Evolutionary conservation across 1,140 invertebrate genomes (phyloP).

Genomic region (Bombus fervidus): DNA sequence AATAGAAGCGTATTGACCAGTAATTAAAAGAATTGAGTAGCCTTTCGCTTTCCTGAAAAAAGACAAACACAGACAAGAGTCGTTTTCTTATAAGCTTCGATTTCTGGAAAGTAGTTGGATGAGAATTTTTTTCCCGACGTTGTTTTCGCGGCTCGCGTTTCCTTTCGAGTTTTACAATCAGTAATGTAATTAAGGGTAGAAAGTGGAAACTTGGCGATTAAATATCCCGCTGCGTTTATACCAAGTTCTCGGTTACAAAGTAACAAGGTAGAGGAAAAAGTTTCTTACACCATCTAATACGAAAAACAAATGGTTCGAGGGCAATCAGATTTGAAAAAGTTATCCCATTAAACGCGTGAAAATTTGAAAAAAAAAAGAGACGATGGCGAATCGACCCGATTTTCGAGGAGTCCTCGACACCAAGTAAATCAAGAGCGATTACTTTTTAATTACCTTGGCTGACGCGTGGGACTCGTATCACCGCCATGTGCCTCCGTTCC

Average conservation of each 20-base stretch:
- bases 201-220: constrained; percentile 42
- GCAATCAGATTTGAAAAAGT: not conserved
- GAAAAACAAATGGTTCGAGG: constrained; percentile 7
- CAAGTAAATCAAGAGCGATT: constrained; percentile 26
- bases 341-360: not conserved
- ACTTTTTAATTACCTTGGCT: constrained; percentile 71
- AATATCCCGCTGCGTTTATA: constrained; percentile 45
- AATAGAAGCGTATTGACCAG: not conserved
- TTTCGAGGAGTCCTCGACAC: not conserved
- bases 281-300: too few relatives aligned
- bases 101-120: not conserved
- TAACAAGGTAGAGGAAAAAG: too few relatives aligned
- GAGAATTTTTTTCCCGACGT: not conserved
- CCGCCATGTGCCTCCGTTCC: constrained; percentile 62
- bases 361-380: not conserved
- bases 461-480: constrained; percentile 71
- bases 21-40: too few relatives aligned
- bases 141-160: not conserved
- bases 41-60: rapidly evolving
- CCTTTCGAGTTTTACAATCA: constrained; percentile 24
- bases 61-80: too few relatives aligned
- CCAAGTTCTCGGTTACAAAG: not conserved
- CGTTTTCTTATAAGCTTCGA: too few relatives aligned
- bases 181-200: not conserved
- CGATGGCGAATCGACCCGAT: not conserved